phyloP scores from a whole-genome alignment of 2,888 invertebrate species.

The Bombylius discolor region DNA sequence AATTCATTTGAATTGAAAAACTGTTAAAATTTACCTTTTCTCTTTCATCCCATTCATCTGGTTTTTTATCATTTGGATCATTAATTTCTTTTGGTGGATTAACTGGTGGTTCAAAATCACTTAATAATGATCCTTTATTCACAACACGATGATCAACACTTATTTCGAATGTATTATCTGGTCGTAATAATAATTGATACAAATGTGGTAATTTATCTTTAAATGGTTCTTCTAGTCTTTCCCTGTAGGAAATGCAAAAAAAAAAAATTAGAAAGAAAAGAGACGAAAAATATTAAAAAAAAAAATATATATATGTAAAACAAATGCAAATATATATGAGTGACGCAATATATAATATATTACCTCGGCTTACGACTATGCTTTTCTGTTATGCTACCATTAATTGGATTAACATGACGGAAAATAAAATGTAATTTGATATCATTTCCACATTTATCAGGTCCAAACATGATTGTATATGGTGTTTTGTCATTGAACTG shows the following conservation, averaged over 20 bases:
- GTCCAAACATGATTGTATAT: slow-evolving; percentile 99
- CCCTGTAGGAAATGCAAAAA: slow-evolving; percentile 30
- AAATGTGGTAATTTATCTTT: slow-evolving; percentile 89
- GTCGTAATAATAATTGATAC: slow-evolving; percentile 62
- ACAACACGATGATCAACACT: slow-evolving; percentile 70
- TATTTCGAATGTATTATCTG: slow-evolving; percentile 71
- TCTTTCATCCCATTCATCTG: slow-evolving; percentile 93
- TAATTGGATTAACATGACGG: slow-evolving; percentile 85
- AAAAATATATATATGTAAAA: slow-evolving; percentile 5
- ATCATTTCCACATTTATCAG: slow-evolving; percentile 96
- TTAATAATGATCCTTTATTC: slow-evolving; percentile 74
- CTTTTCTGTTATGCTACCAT: slow-evolving; percentile 82
- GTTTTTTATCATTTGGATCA: slow-evolving; percentile 74
- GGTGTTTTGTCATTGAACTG: slow-evolving; percentile 88
- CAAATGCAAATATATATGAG: too few species aligned
- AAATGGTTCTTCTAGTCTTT: slow-evolving; percentile 71
- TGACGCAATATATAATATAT: neutral
- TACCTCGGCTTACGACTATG: slow-evolving; percentile 85
- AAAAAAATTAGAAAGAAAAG: too few species aligned
- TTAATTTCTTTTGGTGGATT: slow-evolving; percentile 92
- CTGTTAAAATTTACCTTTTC: slow-evolving; percentile 41
- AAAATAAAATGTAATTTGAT: slow-evolving; percentile 90
- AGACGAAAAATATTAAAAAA: neutral
- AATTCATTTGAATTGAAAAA: neutral
- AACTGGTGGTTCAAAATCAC: slow-evolving; percentile 84